Base-by-base conservation (phyloP, 2,888 invertebrate species). In the Habrosyne pyritoides region DNA sequence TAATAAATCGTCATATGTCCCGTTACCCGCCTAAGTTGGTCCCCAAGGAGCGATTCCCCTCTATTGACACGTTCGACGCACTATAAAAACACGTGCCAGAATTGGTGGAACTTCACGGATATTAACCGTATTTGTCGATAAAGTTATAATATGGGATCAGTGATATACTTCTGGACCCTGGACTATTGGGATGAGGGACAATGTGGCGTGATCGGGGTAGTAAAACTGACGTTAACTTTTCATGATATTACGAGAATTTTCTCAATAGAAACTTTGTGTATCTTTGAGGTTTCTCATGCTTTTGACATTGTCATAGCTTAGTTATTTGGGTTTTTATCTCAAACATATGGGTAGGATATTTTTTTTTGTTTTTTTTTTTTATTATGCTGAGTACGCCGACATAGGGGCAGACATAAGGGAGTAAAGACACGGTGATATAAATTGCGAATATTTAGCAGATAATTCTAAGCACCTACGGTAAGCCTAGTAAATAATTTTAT, bases 81-180 rank as follows among this genome's bases (percentile, higher is more conserved):
- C 42, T 42, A 42, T 12, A 42, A 42, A 42, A 18, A 42, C 42
- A 42, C 42, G 42, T 42, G 42, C 42, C 42, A 18, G 10, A 42
- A 42, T 42, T 8, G 42, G 42, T n/a, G 4, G 18, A 42, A 42
- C 14, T 18, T 42, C 18, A 8, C 18, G 18, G 2, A 18, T 7
- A n/a, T n/a, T n/a, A n/a, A 18, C 18, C 42, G 42, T 42, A 42
- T 42, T 42, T 42, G 42, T 42, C 8, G 42, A 42, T 18, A 42
- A 42, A 42, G 42, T 42, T 42, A 18, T 42, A n/a, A 42, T 42
- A 42, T 42, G 36, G 14, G 36, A 0, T 24, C 24, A 24, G 12
- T 42, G 14, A 42, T 12, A 36, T 14, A 36, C 14, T 42, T 1
- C 10, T n/a, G 8, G 42, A 7, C 18, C 18, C 8, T 0, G 14